Evolutionary conservation across 2,888 invertebrate genomes (phyloP).

Genomic region (Archaeoteleia sp.): DNA sequence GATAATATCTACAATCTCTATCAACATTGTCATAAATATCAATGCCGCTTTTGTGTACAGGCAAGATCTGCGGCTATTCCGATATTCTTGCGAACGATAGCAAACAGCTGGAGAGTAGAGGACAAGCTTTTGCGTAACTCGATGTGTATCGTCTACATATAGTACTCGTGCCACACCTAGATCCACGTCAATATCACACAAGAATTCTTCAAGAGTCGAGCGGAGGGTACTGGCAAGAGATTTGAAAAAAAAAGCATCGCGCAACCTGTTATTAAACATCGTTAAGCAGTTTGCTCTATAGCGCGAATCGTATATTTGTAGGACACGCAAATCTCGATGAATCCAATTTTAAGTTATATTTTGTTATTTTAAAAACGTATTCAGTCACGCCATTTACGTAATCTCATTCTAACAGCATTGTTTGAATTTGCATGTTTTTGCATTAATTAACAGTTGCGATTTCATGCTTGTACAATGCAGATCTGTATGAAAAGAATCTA

Average conservation of each 20-base stretch:
- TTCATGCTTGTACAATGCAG: conserved; percentile 14
- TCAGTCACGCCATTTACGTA: conserved; percentile 47
- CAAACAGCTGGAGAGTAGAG: conserved; percentile 45
- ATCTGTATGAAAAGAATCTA: too few species aligned
- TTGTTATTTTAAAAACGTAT: conserved; percentile 31
- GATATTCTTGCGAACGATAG: conserved; percentile 33
- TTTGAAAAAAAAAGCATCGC: conserved; percentile 50
- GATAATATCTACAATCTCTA: background rate
- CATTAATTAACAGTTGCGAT: conserved; percentile 42
- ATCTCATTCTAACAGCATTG: conserved; percentile 38
- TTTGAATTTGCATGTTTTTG: conserved; percentile 48
- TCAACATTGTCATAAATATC: conserved; percentile 2
- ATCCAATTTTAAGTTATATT: conserved; percentile 34
- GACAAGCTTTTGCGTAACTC: conserved; percentile 57
- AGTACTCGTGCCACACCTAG: conserved; percentile 52
- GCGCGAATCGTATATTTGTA: conserved; percentile 23
- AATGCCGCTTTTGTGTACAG: background rate
- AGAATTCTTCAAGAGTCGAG: conserved; percentile 50
- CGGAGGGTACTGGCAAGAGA: conserved; percentile 49
- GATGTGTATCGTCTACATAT: conserved; percentile 49
- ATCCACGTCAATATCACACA: conserved; percentile 52
- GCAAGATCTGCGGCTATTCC: conserved; percentile 1
- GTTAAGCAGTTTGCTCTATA: conserved; percentile 36
- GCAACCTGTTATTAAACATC: conserved; percentile 54
- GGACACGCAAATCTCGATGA: conserved; percentile 43